A percentile compares a stretch with the other conserved stretches of the same genome.
phyloP scores from a whole-genome alignment of 2,888 invertebrate genomes.

The Spisula solida region DNA sequence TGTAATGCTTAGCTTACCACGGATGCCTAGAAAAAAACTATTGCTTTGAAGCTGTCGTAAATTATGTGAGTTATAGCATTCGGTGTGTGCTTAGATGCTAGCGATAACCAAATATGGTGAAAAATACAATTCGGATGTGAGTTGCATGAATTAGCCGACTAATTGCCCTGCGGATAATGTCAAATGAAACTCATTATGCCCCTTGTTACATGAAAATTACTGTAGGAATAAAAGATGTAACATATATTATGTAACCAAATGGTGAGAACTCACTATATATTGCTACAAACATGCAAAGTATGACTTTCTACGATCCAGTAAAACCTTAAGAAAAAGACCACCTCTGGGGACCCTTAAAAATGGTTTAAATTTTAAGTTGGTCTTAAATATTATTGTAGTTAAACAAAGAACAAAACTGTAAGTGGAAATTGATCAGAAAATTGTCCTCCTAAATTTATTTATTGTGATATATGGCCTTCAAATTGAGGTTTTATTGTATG shows the following conservation, averaged over 20 bases:
- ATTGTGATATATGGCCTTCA: too few species aligned
- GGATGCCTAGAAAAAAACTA: neutral
- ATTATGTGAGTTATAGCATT: neutral
- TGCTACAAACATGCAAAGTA: too few species aligned
- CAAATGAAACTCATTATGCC: neutral
- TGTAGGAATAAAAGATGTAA: neutral
- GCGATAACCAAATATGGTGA: neutral
- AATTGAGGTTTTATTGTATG: too few species aligned
- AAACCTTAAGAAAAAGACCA: too few species aligned
- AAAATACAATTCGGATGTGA: neutral
- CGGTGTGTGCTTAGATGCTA: neutral
- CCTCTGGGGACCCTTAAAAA: too few species aligned
- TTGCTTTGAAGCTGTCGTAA: neutral
- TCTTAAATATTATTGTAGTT: too few species aligned
- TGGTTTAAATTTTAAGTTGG: too few species aligned
- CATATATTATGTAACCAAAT: neutral
- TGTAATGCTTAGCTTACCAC: neutral
- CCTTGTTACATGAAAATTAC: slow-evolving; percentile 5
- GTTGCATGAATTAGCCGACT: neutral
- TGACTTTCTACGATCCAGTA: too few species aligned
- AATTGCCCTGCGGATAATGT: slow-evolving; percentile 5
- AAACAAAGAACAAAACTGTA: too few species aligned
- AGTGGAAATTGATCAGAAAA: too few species aligned
- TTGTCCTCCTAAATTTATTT: too few species aligned
- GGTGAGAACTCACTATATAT: too few species aligned